Percentiles rank a stretch among this genome's conserved stretches.
Conservation (phyloP, 2,113 vertebrate species). For the Parotia lawesii region DNA sequence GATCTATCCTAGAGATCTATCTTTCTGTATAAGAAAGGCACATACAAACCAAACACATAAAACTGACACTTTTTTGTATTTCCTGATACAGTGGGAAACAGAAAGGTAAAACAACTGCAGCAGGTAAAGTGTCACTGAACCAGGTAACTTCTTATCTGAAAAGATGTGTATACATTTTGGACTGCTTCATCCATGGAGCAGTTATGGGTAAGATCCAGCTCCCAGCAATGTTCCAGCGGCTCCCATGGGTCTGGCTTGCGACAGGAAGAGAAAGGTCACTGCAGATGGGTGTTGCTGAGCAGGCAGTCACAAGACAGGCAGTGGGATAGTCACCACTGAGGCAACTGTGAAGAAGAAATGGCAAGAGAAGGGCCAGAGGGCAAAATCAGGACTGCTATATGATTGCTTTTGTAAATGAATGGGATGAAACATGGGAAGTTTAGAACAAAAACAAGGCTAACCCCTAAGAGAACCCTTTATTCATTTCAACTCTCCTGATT, state of each 20-base stretch:
- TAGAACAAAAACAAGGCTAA: neutral
- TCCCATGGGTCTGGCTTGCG: neutral
- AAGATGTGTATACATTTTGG: neutral
- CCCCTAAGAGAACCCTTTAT: neutral
- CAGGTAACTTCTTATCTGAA: neutral
- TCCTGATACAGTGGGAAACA: neutral
- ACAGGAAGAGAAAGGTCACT: neutral
- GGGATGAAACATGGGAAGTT: neutral
- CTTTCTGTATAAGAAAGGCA: neutral
- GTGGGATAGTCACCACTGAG: neutral
- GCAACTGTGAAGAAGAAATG: neutral
- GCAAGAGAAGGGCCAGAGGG: neutral
- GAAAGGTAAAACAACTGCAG: neutral
- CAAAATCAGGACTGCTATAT: neutral
- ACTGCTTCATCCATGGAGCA: neutral
- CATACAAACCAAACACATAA: neutral
- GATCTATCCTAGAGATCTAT: neutral
- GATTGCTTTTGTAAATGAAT: neutral
- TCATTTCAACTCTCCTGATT: neutral
- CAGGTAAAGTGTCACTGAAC: neutral
- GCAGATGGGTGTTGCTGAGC: neutral
- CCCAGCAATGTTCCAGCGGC: fast-evolving
- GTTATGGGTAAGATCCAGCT: neutral
- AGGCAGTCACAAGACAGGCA: neutral
- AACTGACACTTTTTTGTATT: neutral